These are phyloP conservation scores for Esox lucius DNA, from an alignment of 2,797 vertebrate species.

Conservation along the genomic window DNA sequence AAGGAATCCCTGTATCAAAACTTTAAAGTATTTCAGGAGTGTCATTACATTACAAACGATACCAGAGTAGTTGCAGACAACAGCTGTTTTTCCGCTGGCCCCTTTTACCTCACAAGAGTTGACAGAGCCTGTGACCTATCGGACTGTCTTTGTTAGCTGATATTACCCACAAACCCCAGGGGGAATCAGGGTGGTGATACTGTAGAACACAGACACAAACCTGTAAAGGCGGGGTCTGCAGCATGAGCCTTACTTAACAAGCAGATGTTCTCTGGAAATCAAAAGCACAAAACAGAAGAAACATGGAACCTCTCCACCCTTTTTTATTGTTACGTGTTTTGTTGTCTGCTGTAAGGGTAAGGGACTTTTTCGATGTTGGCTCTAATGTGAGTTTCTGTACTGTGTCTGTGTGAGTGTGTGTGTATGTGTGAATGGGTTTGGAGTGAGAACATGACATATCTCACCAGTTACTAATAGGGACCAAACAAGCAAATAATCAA, in stretches of 20 bases:
- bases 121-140: slow-evolving; percentile 37
- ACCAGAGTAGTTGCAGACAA: slow-evolving; percentile 8
- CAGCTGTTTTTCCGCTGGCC: slow-evolving; percentile 27
- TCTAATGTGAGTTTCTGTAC: slow-evolving; percentile 3
- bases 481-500: slow-evolving; percentile 65
- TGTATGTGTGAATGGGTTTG: slow-evolving; percentile 21
- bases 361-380: slow-evolving; percentile 44
- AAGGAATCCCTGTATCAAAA: slow-evolving; percentile 28
- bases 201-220: slow-evolving; percentile 23
- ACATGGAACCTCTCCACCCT: slow-evolving; percentile 33
- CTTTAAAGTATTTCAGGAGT: slow-evolving; percentile 25
- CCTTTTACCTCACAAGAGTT: slow-evolving; percentile 39
- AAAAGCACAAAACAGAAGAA: slow-evolving; percentile 56
- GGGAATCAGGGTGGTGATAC: slow-evolving; percentile 37
- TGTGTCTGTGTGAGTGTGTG: background rate
- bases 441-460: slow-evolving; percentile 40
- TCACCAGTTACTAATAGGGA: slow-evolving; percentile 51
- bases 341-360: slow-evolving; percentile 38
- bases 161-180: slow-evolving; percentile 40
- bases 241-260: slow-evolving; percentile 28
- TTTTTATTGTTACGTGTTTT: slow-evolving; percentile 19
- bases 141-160: slow-evolving; percentile 29
- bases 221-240: slow-evolving; percentile 6
- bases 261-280: slow-evolving; percentile 42
- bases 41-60: slow-evolving; percentile 14